Base-by-base conservation (phyloP, 37 sponge, comb jelly and placozoan genomes). In the Oscarella lobularis region DNA sequence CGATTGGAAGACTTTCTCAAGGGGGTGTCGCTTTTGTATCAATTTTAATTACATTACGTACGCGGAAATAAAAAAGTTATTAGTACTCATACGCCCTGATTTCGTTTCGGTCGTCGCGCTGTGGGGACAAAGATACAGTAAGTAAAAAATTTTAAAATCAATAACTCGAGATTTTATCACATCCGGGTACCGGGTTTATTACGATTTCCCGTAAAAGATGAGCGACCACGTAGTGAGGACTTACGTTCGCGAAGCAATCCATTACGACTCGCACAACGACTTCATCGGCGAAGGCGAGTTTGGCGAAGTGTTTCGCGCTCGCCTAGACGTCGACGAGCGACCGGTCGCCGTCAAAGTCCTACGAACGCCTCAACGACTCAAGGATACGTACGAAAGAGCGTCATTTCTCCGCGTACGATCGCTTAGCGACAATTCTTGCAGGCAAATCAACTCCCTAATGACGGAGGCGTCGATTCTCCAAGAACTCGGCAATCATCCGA, bases 291-390 rank as follows among this genome's bases (percentile, higher is more conserved):
- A 9, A 20, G 60, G 60, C 9, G 60, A 48, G 60, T 48, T 48
- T 48, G 60, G 60, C 9, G 60, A 48, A 20, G 60, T 48, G 60
- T 48, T 48, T 20, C 60, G 60, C 20, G 60, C 60, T 20, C 9
- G 14, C 9, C 60, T 48, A 20, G 14, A 20, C 9, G 14, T 27
- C 9, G 20, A 9, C 14, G 60, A 20, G 14, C 14, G 20, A 27
- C 14, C 20, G 60, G 60, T 48, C 60, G 60, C 60, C 60, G 60
- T 48, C 14, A 48, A 48, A 48, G 60, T 48, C 60, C 60, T 48
- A 9, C 9, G 20, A 9, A 48, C 60, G 20, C 60, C 60, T 48
- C 60, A 48, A 20, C 60, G 60, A 9, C 60, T 48, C 60, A 48
- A 48, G 20, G 14, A 48, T 9, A 48, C 20, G 60, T 48, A 48